Base-by-base conservation (phyloP, 2,797 vertebrate species). In the Kryptopterus vitreolus region DNA sequence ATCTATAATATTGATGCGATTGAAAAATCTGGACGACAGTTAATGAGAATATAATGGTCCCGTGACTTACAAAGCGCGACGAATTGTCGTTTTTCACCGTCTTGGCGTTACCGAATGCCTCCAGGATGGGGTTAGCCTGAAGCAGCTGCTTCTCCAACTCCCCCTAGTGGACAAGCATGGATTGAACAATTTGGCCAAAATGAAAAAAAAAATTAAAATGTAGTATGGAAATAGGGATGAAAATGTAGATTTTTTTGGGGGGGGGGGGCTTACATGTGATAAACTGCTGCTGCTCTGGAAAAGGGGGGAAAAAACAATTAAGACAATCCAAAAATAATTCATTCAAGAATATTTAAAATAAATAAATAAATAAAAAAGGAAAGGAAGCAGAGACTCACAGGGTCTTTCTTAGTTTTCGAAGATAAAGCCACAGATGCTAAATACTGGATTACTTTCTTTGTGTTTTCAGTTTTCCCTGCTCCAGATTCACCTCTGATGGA, bases 81-180 rank as follows among this genome's bases (percentile, higher is more conserved):
- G 98, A 99, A 90, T 99, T 99, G 91, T 99, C 98, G 0, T 99
- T 99, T 90, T 99, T 99, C 65, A 99, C 96, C 0, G 98, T 99
- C 91, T 99, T 99, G 79, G 96, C 98, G 9, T 99, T 99, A 75
- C 98, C 98, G 0, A 99, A 99, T 76, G 98, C 98, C 88, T 99
- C 98, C 84, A 99, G 91, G 89, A 99, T 99, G 52, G 98, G 98
- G 90, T 99, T 99, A 48, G 98, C 98, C 89, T 99, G 98, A 78
- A 99, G 93, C 86, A 99, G 93, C 89, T 99, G 98, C 77, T 95
- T 96, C 89, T 99, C 98, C 82, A 99, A 92, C 81, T 99, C 98
- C 0, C 98, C 98, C 98, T 99, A 80, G 12, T 55, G 52, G 61
- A 79, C 24, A 75, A 46, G n/a, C 16, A 46, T 1, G n/a, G 35